A percentile compares a stretch with the other conserved stretches of the same genome.
Evolutionary conservation across 2,888 invertebrate genomes (phyloP).

Genomic region (Amphipoea lucens): DNA sequence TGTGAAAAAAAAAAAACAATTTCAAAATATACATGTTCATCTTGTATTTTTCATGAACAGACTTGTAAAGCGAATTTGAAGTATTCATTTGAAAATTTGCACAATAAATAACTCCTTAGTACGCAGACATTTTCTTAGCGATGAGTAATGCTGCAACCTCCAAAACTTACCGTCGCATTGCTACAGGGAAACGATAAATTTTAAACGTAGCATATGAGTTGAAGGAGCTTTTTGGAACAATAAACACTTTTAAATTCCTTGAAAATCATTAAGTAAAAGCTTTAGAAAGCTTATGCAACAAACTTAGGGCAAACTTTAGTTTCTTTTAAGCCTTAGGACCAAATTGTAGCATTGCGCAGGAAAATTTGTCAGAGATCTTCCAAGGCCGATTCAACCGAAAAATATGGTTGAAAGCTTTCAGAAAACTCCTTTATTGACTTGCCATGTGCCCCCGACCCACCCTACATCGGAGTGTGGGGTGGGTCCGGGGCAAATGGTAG

Average conservation of each 20-base stretch:
- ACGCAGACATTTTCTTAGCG: conserved; percentile 37
- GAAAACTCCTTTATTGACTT: not conserved
- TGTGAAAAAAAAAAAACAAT: conserved; percentile 1
- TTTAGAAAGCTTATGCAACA: conserved; percentile 1
- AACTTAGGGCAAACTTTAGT: not conserved
- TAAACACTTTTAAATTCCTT: not conserved
- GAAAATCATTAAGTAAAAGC: not conserved
- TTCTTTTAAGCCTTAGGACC: too few species aligned
- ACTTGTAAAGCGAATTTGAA: conserved; percentile 14
- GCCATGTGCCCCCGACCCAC: not conserved
- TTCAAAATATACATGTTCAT: not conserved
- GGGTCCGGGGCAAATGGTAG: too few species aligned
- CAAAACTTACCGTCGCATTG: conserved; percentile 38
- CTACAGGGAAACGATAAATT: conserved; percentile 19
- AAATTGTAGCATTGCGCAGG: too few species aligned
- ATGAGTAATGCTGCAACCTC: conserved; percentile 57
- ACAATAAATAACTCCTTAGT: conserved; percentile 39
- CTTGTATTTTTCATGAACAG: conserved; percentile 12
- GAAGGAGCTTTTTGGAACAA: not conserved
- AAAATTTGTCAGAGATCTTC: not conserved
- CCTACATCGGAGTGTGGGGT: not conserved
- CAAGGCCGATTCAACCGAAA: not conserved
- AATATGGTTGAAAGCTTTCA: not conserved
- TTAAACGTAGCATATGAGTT: conserved; percentile 12
- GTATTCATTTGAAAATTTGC: conserved; percentile 37